Evolutionary conservation across 2,888 invertebrate genomes (phyloP), one percentile per base, ranked within the genome.

Genomic region (Antheraea assamensis): DNA sequence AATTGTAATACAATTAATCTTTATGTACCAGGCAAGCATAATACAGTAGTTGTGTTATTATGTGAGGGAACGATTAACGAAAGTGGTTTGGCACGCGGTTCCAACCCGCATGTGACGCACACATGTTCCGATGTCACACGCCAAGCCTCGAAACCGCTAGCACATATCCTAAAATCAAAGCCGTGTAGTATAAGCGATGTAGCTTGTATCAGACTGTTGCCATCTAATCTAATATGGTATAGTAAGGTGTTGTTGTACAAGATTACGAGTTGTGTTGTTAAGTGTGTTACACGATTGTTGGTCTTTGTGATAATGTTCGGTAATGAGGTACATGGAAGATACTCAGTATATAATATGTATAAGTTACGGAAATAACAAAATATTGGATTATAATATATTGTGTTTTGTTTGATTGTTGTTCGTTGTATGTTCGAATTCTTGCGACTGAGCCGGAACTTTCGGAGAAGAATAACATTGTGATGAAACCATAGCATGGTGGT

Each of bases 21-120:
- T 72, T 72, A 72, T 72, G 55, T 42, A 42, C 27, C 35, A 55
- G 55, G 73, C 55, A 21, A 52, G 73, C 68, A 68, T 55, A 58
- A 72, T 42, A 80, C 80, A 87, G 84, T 84, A 82, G 83, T 84
- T 82, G 86, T 85, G 81, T 84, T 86, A 88, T 90, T 89, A 88
- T 81, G 85, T 79, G 81, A 78, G 85, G 81, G 84, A 86, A 84
- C 87, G 89, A 90, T 91, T 90, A 90, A 83, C 84, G 86, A 85
- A 88, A 90, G 87, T 87, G 89, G 86, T 87, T 83, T 84, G 87
- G 86, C 91, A 89, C 91, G 89, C 86, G 91, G 71, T 72, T 72
- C 73, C 74, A 84, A 76, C 92, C 92, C 92, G 91, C 89, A 90
- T 91, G 79, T 83, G 85, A 86, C 85, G 86, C 87, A 84, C 80